These are phyloP conservation scores for Endomychus coccineus DNA, from an alignment of 2,888 invertebrate genomes.

Conservation along the genomic window DNA sequence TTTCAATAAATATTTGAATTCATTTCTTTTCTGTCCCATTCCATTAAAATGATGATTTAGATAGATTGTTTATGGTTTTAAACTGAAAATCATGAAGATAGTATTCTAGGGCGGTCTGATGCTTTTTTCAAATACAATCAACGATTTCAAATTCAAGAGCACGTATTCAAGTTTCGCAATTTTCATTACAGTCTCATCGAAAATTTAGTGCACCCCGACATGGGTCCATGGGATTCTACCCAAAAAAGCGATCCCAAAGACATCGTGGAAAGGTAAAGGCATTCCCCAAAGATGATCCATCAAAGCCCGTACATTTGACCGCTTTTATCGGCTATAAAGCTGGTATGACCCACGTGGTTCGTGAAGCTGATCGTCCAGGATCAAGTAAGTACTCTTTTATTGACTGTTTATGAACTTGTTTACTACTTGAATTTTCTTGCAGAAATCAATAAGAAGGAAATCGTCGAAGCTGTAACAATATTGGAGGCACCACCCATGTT, in stretches of 20 bases:
- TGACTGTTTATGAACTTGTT: too few species aligned
- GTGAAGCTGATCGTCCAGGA: constrained; percentile 97
- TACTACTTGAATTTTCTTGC: constrained; percentile 29
- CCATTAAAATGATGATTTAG: constrained; percentile 55
- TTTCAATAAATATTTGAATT: not conserved
- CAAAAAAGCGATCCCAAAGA: constrained; percentile 92
- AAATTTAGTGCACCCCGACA: constrained; percentile 99
- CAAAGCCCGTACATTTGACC: constrained; percentile 95
- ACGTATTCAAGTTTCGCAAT: not conserved
- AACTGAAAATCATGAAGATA: constrained; percentile 59
- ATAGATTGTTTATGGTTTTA: constrained; percentile 59
- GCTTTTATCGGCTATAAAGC: constrained; percentile 98
- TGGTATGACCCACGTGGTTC: constrained; percentile 99
- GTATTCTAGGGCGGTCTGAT: constrained; percentile 71
- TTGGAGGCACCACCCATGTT: constrained; percentile 98
- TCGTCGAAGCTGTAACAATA: constrained; percentile 97
- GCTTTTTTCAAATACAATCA: constrained; percentile 4
- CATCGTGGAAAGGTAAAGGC: constrained; percentile 99
- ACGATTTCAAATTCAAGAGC: not conserved
- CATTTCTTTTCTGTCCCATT: not conserved
- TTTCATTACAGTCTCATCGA: constrained; percentile 83
- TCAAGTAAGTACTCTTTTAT: constrained; percentile 73
- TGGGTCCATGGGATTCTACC: constrained; percentile 99
- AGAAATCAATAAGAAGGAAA: constrained; percentile 99
- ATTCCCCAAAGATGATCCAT: constrained; percentile 96